These are phyloP conservation scores for Anolis carolinensis DNA, from an alignment of 2,113 vertebrate genomes.

Conservation along the genomic window DNA sequence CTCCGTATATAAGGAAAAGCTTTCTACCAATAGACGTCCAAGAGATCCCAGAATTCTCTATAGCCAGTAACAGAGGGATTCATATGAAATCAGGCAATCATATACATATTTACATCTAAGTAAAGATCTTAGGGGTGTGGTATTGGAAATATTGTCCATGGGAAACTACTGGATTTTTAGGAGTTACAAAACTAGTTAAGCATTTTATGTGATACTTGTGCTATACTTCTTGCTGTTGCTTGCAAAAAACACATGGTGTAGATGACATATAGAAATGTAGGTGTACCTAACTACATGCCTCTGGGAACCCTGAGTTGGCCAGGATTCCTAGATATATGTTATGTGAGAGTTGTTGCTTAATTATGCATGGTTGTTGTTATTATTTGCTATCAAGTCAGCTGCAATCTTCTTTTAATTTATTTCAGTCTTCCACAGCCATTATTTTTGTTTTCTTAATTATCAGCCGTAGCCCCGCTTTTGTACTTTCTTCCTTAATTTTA, in stretches of 20 bases:
- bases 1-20: too few relatives aligned
- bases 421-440: too few relatives aligned
- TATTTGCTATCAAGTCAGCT: too few relatives aligned
- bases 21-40: background rate
- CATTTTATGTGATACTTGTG: background rate
- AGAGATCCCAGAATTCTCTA: background rate
- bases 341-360: background rate
- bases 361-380: background rate
- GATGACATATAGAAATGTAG: background rate
- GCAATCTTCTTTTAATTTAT: too few relatives aligned
- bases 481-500: too few relatives aligned
- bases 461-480: too few relatives aligned
- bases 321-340: background rate
- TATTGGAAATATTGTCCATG: too few relatives aligned
- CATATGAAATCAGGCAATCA: too few relatives aligned
- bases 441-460: too few relatives aligned
- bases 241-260: background rate
- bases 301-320: background rate
- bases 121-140: too few relatives aligned
- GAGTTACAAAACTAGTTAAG: background rate
- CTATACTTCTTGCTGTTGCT: too few relatives aligned
- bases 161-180: background rate
- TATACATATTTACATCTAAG: too few relatives aligned
- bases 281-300: background rate
- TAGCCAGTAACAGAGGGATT: background rate